Percentiles rank a stretch among this genome's conserved stretches.
Evolutionary conservation across 2,797 vertebrate genomes (phyloP).

Genomic region (Cryptoprocta ferox): DNA sequence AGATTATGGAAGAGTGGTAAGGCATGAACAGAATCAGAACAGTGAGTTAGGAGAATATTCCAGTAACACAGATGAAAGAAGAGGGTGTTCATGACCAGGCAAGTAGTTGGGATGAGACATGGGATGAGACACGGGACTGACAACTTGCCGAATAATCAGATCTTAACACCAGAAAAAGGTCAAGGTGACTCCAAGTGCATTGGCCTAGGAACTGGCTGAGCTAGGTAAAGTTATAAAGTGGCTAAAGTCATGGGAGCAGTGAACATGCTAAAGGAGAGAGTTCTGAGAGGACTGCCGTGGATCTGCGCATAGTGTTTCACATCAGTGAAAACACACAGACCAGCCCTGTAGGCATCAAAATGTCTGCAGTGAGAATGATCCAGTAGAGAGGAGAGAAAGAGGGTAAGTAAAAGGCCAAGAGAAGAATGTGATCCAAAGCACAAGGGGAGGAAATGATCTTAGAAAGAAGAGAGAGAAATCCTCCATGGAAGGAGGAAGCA

Average conservation of each 20-base stretch:
- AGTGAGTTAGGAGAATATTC: not conserved
- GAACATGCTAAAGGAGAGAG: not conserved
- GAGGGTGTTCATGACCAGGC: not conserved
- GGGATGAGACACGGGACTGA: not conserved
- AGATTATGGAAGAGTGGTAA: not conserved
- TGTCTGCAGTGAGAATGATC: not conserved
- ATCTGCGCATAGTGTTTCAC: not conserved
- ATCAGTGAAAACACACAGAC: not conserved
- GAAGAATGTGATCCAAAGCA: not conserved
- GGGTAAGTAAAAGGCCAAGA: not conserved
- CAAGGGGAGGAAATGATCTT: not conserved
- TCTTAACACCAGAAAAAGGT: not conserved
- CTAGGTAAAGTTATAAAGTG: not conserved
- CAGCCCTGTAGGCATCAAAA: not conserved
- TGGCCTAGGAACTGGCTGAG: not conserved
- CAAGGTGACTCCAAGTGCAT: not conserved
- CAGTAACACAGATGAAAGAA: not conserved
- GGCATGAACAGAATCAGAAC: not conserved
- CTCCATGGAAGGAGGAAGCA: not conserved
- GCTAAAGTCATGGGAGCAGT: not conserved
- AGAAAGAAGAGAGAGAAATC: not conserved
- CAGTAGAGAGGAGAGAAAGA: not conserved
- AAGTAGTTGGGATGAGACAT: not conserved
- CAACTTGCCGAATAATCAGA: not conserved
- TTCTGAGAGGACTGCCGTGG: not conserved